Evolutionary conservation across 2,113 vertebrate species (phyloP).

Genomic region (Cochlearius cochlearius): DNA sequence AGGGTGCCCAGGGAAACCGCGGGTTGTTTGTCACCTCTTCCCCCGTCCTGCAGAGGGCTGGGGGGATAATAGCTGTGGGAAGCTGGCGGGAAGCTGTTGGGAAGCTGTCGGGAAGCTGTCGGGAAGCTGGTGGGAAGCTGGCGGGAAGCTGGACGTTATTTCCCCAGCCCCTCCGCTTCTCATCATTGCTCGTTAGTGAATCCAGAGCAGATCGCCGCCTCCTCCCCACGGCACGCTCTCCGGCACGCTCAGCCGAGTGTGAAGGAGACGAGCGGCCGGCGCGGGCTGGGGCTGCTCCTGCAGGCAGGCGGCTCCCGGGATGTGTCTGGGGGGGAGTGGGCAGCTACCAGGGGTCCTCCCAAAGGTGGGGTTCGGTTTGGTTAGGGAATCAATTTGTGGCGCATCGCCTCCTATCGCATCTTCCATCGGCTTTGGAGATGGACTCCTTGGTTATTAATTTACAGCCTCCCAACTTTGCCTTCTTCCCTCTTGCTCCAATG

Average conservation of each 20-base stretch:
- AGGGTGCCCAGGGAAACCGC: neutral
- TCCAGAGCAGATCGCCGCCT: neutral
- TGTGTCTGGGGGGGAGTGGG: neutral
- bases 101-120: too few species aligned
- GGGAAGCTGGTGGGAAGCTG: neutral
- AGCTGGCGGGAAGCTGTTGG: neutral
- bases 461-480: neutral
- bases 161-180: neutral
- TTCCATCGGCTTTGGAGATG: neutral
- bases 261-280: neutral
- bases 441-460: neutral
- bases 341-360: neutral
- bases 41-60: neutral
- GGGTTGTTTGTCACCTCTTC: neutral
- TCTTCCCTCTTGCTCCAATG: neutral
- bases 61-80: neutral
- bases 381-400: rapidly evolving
- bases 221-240: neutral
- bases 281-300: neutral
- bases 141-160: neutral
- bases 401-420: rapidly evolving
- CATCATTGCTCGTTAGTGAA: neutral
- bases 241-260: neutral
- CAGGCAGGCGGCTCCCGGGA: neutral
- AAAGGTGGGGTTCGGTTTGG: neutral